Evolutionary conservation across 35 echinoderm and acorn worm species (phyloP).

Genomic region (Patiria miniata): DNA sequence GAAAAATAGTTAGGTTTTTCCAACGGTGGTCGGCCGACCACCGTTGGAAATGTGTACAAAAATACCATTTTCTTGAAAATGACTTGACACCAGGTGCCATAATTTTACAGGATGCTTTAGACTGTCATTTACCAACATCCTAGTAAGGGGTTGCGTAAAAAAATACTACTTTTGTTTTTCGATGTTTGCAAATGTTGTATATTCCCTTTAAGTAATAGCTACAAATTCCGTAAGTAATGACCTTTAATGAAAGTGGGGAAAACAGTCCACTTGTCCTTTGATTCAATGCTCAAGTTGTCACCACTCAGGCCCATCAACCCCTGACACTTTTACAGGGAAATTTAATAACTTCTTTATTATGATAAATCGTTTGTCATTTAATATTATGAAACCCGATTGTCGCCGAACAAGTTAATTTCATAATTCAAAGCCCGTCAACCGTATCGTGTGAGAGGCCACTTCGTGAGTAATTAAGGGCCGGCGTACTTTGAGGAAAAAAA

Average conservation of each 20-base stretch:
- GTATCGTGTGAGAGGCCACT: neutral
- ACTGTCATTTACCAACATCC: too few relatives aligned
- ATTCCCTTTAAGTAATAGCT: too few relatives aligned
- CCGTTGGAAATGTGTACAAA: too few relatives aligned
- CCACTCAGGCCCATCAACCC: neutral
- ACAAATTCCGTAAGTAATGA: too few relatives aligned
- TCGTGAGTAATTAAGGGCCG: neutral
- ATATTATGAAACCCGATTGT: neutral
- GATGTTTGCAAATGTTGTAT: too few relatives aligned
- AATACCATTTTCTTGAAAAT: too few relatives aligned
- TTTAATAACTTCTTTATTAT: slow-evolving; percentile 2
- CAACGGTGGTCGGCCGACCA: too few relatives aligned
- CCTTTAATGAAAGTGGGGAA: neutral
- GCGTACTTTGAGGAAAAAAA: neutral
- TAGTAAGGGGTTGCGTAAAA: too few relatives aligned
- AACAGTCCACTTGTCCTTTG: neutral
- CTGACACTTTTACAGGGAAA: neutral
- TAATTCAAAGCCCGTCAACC: neutral
- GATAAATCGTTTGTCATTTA: neutral
- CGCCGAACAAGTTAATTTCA: neutral
- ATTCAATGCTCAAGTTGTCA: neutral
- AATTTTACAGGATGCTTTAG: too few relatives aligned
- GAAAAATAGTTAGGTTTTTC: too few relatives aligned
- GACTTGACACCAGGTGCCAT: too few relatives aligned
- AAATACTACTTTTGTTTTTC: too few relatives aligned